A percentile compares a stretch with the other conserved stretches of the same genome.
Conservation (phyloP, 2,797 vertebrate species). For the Acanthurus lineatus region DNA sequence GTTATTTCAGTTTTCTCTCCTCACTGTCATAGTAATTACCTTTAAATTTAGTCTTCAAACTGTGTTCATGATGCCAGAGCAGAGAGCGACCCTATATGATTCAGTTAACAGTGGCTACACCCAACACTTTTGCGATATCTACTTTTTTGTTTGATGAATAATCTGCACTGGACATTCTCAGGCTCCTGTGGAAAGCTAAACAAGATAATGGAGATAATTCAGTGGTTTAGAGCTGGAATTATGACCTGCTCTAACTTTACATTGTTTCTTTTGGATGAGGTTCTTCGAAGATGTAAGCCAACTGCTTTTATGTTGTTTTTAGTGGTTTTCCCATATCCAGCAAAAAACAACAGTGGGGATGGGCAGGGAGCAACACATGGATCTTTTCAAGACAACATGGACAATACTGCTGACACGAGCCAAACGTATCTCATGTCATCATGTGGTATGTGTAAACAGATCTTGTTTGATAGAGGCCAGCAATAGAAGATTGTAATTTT, state of each 20-base stretch:
- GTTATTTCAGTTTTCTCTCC: constrained; percentile 88
- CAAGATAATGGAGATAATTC: constrained; percentile 70
- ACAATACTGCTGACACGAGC: constrained; percentile 72
- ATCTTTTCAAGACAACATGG: constrained; percentile 77
- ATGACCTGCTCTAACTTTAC: constrained; percentile 78
- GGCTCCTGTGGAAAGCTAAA: constrained; percentile 70
- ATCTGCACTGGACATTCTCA: constrained; percentile 71
- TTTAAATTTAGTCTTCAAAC: constrained; percentile 90
- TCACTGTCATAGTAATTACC: constrained; percentile 90
- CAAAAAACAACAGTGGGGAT: constrained; percentile 60
- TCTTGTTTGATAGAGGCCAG: constrained; percentile 74
- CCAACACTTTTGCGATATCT: constrained; percentile 79
- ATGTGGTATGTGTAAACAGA: constrained; percentile 79
- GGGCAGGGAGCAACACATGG: constrained; percentile 56
- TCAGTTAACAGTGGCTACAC: constrained; percentile 85
- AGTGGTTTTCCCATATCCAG: constrained; percentile 79
- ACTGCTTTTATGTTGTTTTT: constrained; percentile 76
- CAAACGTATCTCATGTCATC: constrained; percentile 74
- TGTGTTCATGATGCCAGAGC: constrained; percentile 79
- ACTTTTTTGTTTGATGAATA: constrained; percentile 72
- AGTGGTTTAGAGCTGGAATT: constrained; percentile 73
- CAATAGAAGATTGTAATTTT: constrained; percentile 72
- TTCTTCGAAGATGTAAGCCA: constrained; percentile 78
- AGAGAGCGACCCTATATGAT: constrained; percentile 78
- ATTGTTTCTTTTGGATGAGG: constrained; percentile 81